These are phyloP conservation scores for Varanus komodoensis DNA, from an alignment of 2,113 vertebrate species.

Conservation along the genomic window DNA sequence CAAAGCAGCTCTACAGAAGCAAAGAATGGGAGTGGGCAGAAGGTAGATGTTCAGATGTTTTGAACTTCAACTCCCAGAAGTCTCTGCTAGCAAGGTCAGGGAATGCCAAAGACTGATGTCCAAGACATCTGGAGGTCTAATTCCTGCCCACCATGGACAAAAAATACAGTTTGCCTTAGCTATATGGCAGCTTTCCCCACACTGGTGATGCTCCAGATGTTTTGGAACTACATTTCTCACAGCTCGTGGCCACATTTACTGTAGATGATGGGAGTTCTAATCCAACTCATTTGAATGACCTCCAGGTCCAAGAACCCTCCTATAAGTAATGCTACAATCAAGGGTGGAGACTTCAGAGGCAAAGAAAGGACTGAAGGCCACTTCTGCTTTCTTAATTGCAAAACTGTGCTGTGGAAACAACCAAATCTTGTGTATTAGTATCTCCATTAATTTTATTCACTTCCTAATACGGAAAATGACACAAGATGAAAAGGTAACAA, in stretches of 20 bases:
- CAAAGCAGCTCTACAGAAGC: not conserved
- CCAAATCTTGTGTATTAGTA: not conserved
- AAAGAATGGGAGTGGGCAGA: not conserved
- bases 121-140: no score
- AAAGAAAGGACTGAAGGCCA: not conserved
- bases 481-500: constrained; percentile 20
- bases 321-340: not conserved
- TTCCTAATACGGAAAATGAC: not conserved
- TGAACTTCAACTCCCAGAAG: no score
- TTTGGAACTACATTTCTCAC: no score
- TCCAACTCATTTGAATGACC: no score
- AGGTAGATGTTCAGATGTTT: no score
- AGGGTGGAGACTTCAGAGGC: not conserved
- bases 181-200: no score
- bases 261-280: not conserved
- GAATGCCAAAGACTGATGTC: no score
- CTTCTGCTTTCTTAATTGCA: not conserved
- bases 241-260: not conserved
- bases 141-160: no score
- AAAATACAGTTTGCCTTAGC: no score
- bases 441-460: not conserved
- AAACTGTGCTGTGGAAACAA: not conserved
- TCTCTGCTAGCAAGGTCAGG: no score
- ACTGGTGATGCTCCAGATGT: no score
- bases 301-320: not conserved